Evolutionary conservation across 2,888 invertebrate species (phyloP).

Genomic region (Graphium colonna): DNA sequence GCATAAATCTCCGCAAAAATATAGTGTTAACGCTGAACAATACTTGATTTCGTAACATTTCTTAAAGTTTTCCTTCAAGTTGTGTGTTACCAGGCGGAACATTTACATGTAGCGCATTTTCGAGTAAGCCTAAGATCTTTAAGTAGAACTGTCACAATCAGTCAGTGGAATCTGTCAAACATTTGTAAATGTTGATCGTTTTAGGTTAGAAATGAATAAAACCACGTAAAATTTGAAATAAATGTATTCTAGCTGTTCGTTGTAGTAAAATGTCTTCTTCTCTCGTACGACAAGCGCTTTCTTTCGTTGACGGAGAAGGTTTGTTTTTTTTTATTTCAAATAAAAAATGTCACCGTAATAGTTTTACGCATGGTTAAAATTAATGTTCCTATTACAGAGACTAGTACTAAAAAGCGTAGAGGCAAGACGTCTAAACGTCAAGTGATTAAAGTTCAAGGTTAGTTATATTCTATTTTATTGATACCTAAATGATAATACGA

Average conservation of each 20-base stretch:
- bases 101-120: too few species aligned
- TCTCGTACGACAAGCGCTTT: conserved; percentile 77
- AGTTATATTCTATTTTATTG: conserved; percentile 17
- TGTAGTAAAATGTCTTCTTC: conserved; percentile 77
- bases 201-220: conserved; percentile 4
- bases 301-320: conserved; percentile 75
- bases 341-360: too few species aligned
- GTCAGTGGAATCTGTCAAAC: too few species aligned
- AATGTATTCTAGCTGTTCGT: conserved; percentile 43
- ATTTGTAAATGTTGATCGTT: conserved; percentile 1
- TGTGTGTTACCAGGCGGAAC: too few species aligned
- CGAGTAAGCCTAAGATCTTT: too few species aligned
- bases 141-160: too few species aligned
- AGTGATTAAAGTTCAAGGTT: conserved; percentile 55
- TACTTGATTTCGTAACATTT: too few species aligned
- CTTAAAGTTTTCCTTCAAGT: too few species aligned
- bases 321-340: background rate
- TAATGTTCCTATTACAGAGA: conserved; percentile 50
- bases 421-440: conserved; percentile 32
- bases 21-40: too few species aligned
- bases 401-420: conserved; percentile 50
- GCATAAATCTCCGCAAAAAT: too few species aligned
- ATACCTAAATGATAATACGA: background rate
- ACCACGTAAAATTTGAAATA: conserved; percentile 21
- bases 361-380: conserved; percentile 2